Conservation (phyloP, 2,888 invertebrate genomes). For the Orthosia gracilis region DNA sequence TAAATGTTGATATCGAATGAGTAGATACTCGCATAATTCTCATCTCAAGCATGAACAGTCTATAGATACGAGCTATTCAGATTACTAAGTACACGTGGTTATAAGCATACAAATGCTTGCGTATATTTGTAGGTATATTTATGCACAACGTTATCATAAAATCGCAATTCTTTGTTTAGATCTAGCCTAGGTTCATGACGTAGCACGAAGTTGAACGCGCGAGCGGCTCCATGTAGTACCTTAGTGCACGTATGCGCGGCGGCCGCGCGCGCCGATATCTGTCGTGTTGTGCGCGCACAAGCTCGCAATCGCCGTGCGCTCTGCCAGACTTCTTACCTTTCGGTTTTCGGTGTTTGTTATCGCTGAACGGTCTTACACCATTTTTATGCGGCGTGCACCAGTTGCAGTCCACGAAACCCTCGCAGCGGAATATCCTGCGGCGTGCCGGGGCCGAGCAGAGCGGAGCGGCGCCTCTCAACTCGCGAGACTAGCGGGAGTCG, state of each 20-base stretch:
- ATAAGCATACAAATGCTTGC: neutral
- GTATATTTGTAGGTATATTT: slow-evolving; percentile 27
- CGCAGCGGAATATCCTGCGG: slow-evolving; percentile 4
- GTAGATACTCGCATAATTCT: neutral
- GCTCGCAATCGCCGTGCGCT: slow-evolving; percentile 39
- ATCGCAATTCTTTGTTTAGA: slow-evolving; percentile 71
- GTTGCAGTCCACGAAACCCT: slow-evolving; percentile 64
- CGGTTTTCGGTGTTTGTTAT: slow-evolving; percentile 64
- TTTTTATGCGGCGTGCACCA: slow-evolving; percentile 72
- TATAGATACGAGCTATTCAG: neutral
- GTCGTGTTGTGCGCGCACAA: slow-evolving; percentile 35
- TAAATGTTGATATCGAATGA: no score
- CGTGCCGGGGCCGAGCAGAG: slow-evolving; percentile 18
- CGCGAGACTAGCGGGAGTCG: slow-evolving; percentile 73
- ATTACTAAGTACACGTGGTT: neutral
- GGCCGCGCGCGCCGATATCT: slow-evolving; percentile 14
- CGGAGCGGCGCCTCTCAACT: slow-evolving; percentile 37
- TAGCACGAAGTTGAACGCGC: slow-evolving; percentile 40
- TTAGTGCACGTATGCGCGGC: slow-evolving; percentile 26
- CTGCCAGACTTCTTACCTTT: slow-evolving; percentile 47
- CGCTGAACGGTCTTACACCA: slow-evolving; percentile 69
- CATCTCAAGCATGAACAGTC: neutral
- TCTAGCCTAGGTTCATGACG: slow-evolving; percentile 71
- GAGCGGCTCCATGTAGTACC: neutral
- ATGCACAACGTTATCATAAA: slow-evolving; percentile 62